A percentile compares a stretch with the other conserved stretches of the same genome.
Evolutionary conservation across 2,797 vertebrate species (phyloP).

Genomic region (Peromyscus aztecus): DNA sequence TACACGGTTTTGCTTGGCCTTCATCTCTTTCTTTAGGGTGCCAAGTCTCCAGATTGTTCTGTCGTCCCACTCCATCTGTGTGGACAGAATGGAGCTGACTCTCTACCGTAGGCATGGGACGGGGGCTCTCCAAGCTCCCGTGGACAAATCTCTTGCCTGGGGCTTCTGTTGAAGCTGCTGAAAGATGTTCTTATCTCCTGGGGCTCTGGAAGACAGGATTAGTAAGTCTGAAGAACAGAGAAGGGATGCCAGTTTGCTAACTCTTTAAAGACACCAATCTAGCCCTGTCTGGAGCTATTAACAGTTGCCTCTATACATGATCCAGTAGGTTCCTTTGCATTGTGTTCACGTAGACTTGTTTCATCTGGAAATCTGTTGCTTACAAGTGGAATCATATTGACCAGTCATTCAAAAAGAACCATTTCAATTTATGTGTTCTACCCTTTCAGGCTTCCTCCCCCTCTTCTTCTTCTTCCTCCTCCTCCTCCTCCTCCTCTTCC

Average conservation of each 20-base stretch:
- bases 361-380: background rate
- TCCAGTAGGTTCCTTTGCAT: background rate
- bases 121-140: too few relatives aligned
- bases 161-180: background rate
- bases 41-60: background rate
- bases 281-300: background rate
- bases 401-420: background rate
- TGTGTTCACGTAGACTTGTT: background rate
- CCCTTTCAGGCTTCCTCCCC: background rate
- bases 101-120: background rate
- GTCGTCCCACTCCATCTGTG: background rate
- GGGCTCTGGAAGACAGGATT: background rate
- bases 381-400: conserved; percentile 39
- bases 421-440: background rate
- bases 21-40: background rate
- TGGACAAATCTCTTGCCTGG: background rate
- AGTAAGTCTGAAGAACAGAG: background rate
- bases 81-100: background rate
- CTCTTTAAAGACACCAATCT: background rate
- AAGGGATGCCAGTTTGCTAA: background rate
- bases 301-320: background rate
- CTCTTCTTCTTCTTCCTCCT: too few relatives aligned
- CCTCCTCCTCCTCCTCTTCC: too few relatives aligned
- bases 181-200: background rate
- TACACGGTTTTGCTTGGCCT: background rate